Conservation (phyloP, 2,888 invertebrate species). For the Argyresthia goedartella region DNA sequence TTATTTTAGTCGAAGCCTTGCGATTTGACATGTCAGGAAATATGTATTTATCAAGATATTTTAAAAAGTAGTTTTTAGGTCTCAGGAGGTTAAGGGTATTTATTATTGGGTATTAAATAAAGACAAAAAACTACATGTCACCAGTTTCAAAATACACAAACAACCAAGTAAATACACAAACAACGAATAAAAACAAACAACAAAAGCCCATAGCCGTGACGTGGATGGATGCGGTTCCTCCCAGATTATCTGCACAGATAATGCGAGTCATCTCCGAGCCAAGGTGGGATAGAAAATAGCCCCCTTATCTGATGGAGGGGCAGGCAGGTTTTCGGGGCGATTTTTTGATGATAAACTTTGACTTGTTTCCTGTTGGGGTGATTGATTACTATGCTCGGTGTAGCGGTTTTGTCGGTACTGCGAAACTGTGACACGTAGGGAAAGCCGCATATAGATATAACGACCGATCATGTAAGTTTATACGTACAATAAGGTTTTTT, state of each 20-base stretch:
- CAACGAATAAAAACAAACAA: not conserved
- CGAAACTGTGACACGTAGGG: not conserved
- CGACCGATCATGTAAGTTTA: too few species aligned
- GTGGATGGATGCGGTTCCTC: conserved; percentile 2
- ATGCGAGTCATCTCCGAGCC: not conserved
- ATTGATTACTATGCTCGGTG: not conserved
- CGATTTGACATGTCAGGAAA: too few species aligned
- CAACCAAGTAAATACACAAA: not conserved
- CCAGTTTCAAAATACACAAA: too few species aligned
- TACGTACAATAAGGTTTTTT: too few species aligned
- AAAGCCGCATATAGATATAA: not conserved
- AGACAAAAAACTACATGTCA: too few species aligned
- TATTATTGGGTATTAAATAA: too few species aligned
- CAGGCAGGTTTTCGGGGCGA: not conserved
- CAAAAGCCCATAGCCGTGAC: not conserved
- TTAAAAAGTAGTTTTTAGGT: too few species aligned
- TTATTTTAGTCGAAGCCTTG: too few species aligned
- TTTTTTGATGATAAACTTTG: not conserved
- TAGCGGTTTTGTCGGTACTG: not conserved
- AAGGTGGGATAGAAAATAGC: not conserved
- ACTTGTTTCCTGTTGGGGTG: not conserved
- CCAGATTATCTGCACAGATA: conserved; percentile 3
- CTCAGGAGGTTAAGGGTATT: too few species aligned
- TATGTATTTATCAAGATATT: too few species aligned
- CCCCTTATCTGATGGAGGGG: not conserved